These are phyloP conservation scores for cattle (Bos taurus) DNA, from an alignment of 2,113 vertebrate genomes.

Conservation along the genomic window DNA sequence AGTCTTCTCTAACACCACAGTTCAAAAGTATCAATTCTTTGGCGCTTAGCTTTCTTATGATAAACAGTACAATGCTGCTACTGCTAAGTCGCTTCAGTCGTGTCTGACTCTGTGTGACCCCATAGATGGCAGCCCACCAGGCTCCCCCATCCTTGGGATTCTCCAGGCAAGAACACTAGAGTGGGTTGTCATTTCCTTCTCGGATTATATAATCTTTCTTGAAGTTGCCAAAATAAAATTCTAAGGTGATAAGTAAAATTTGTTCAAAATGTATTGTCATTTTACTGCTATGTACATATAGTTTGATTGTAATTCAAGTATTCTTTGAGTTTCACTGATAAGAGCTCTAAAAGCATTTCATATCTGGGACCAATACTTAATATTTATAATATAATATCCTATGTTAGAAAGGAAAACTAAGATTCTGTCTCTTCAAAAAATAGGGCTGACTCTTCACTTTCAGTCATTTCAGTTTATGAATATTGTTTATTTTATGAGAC, in stretches of 20 bases:
- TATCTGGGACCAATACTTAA: neutral
- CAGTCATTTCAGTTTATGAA: neutral
- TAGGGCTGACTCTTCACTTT: neutral
- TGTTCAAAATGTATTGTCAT: neutral
- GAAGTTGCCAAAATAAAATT: neutral
- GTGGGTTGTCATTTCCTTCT: no score
- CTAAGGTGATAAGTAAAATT: neutral
- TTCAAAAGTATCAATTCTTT: neutral
- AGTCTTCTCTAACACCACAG: neutral
- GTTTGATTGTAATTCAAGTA: neutral
- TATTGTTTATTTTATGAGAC: neutral
- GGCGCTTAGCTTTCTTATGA: rapidly evolving
- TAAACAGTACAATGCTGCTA: neutral
- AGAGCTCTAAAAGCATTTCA: neutral
- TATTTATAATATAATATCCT: neutral
- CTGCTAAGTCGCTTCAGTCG: no score
- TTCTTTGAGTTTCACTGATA: neutral
- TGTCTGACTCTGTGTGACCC: no score
- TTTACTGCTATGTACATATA: neutral
- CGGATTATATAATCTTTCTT: neutral
- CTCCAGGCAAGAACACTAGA: no score
- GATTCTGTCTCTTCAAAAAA: neutral
- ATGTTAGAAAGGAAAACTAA: neutral
- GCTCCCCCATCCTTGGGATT: rapidly evolving
- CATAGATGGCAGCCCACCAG: no score